A percentile compares a stretch with the other conserved stretches of the same genome.
These are phyloP conservation scores for Drosophila yakuba DNA, from an alignment of 1,140 invertebrate genomes.

Conservation along the genomic window DNA sequence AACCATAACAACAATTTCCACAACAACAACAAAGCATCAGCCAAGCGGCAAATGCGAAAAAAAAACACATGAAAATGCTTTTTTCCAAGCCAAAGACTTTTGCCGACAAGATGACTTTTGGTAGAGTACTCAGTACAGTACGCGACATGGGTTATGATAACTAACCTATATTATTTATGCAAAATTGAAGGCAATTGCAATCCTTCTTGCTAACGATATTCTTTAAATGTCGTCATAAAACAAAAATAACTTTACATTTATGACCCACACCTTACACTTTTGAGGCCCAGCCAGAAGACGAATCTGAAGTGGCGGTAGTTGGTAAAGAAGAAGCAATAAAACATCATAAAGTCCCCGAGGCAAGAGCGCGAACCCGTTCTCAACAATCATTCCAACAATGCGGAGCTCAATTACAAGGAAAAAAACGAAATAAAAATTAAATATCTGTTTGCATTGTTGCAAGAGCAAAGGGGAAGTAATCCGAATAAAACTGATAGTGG, in stretches of 20 bases:
- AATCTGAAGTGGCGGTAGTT: conserved; percentile 19
- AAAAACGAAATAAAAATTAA: background rate
- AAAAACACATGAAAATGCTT: conserved; percentile 38
- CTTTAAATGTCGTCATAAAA: no score
- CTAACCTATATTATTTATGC: background rate
- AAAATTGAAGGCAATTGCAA: background rate
- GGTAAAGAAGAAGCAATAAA: conserved; percentile 24
- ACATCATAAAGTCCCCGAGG: conserved; percentile 20
- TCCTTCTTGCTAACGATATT: no score
- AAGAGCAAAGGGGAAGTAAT: background rate
- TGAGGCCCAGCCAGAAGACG: conserved; percentile 1
- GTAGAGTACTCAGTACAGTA: conserved; percentile 20
- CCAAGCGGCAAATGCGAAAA: conserved; percentile 39
- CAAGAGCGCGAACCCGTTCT: conserved; percentile 11
- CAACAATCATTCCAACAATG: conserved; percentile 12
- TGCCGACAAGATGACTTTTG: conserved; percentile 16
- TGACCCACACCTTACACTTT: background rate
- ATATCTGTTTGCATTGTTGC: conserved; percentile 18
- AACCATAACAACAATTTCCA: conserved; percentile 10
- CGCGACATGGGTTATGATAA: background rate
- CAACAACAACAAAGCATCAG: conserved; percentile 18
- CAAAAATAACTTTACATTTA: background rate
- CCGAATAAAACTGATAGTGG: no score
- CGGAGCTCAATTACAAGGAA: conserved; percentile 12
- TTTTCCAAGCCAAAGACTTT: conserved; percentile 32